phyloP scores from a whole-genome alignment of 2,888 invertebrate species.

The Yponomeuta cagnagella region DNA sequence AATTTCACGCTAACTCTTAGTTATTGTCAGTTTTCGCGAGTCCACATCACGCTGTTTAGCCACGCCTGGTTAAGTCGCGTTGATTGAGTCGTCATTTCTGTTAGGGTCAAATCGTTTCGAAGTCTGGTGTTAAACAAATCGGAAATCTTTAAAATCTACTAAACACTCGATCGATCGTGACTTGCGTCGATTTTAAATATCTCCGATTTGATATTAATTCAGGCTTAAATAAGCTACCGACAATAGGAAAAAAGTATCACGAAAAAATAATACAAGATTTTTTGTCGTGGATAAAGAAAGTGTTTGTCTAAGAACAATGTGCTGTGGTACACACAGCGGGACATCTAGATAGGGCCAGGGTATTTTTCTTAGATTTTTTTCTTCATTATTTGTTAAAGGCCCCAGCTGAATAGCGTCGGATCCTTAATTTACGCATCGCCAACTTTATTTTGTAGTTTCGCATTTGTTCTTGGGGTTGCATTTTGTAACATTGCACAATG shows the following conservation, averaged over 20 bases:
- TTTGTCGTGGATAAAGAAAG: conserved; percentile 51
- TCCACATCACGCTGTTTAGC: conserved; percentile 63
- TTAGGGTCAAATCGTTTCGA: conserved; percentile 23
- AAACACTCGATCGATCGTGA: too few relatives aligned
- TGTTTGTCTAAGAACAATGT: conserved; percentile 74
- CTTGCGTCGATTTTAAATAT: neutral
- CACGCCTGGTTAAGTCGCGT: conserved; percentile 48
- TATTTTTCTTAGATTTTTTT: conserved; percentile 51
- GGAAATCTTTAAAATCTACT: too few relatives aligned
- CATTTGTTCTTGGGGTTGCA: conserved; percentile 56
- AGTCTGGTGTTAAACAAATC: conserved; percentile 33
- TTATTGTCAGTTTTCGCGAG: conserved; percentile 64
- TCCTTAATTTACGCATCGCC: conserved; percentile 74
- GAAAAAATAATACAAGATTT: conserved; percentile 55
- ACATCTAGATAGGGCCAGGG: conserved; percentile 60
- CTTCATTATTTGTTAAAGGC: conserved; percentile 57
- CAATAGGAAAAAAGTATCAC: conserved; percentile 44
- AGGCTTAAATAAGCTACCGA: conserved; percentile 54
- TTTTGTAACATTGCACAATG: conserved; percentile 61
- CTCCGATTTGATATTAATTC: conserved; percentile 49
- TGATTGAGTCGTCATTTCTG: conserved; percentile 57
- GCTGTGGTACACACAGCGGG: conserved; percentile 69
- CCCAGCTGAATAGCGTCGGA: conserved; percentile 56
- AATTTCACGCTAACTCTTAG: conserved; percentile 68
- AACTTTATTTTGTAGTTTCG: conserved; percentile 63